These are phyloP conservation scores for Falcaria lacertinaria DNA, from an alignment of 2,888 invertebrate species.

Conservation along the genomic window DNA sequence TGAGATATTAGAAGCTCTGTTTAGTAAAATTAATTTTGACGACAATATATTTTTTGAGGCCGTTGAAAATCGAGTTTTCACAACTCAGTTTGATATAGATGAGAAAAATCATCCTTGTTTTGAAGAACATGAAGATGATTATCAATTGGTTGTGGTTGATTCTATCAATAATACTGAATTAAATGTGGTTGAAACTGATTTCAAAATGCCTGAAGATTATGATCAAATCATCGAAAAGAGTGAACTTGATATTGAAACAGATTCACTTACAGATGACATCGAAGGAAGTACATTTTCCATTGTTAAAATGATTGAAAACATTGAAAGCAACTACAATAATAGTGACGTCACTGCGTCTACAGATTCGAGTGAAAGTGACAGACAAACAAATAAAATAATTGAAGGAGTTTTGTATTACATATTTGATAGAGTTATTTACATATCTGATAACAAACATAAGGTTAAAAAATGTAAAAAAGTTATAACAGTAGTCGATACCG, in stretches of 20 bases:
- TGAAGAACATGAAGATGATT: not conserved
- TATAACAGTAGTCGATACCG: slow-evolving; percentile 57
- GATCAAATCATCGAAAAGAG: slow-evolving; percentile 6
- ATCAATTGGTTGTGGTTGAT: not conserved
- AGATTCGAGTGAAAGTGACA: slow-evolving; percentile 30
- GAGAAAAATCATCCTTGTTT: not conserved
- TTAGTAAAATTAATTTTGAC: slow-evolving; percentile 42
- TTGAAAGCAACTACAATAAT: slow-evolving; percentile 35
- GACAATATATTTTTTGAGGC: slow-evolving; percentile 6
- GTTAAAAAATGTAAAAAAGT: slow-evolving; percentile 38
- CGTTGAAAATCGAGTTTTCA: slow-evolving; percentile 4
- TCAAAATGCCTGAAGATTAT: slow-evolving; percentile 1
- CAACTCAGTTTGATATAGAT: slow-evolving; percentile 1
- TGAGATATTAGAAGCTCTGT: slow-evolving; percentile 44
- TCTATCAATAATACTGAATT: not conserved
- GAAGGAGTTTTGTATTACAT: slow-evolving; percentile 62
- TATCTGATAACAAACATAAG: slow-evolving; percentile 34
- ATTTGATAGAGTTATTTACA: slow-evolving; percentile 47
- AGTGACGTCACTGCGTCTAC: slow-evolving; percentile 46
- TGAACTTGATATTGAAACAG: slow-evolving; percentile 1
- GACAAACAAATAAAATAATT: slow-evolving; percentile 47
- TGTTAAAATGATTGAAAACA: slow-evolving; percentile 48
- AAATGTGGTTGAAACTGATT: not conserved
- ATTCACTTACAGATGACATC: not conserved
- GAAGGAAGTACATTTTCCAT: slow-evolving; percentile 44